Evolutionary conservation across 2,888 invertebrate genomes (phyloP), one percentile per base, ranked within the genome.

Genomic region (Julus scanicus): DNA sequence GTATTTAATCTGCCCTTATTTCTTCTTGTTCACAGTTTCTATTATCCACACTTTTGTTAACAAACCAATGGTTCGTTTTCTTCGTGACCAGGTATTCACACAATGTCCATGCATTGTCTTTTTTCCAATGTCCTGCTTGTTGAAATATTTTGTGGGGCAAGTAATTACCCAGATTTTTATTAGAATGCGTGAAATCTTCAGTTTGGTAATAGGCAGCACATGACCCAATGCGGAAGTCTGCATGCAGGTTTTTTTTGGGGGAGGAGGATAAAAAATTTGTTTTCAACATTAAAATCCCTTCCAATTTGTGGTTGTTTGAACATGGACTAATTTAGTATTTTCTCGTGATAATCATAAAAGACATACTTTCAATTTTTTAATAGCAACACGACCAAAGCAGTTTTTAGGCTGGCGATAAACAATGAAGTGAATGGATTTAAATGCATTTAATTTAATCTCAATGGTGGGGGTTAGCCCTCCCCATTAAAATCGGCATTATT

Each of bases 101-200:
- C 53, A 53, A 71, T 71, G 63, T 71, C 63, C 63, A 71, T 17
- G 63, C 63, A 71, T 71, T 71, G 63, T 71, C 63, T 71, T 71
- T 71, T 20, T 20, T 5, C 63, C 63, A 71, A 71, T 71, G 20
- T 20, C 63, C 29, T 20, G 63, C 9, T 8, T 71, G 20, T 17
- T 44, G 8, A 17, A 9, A 20, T 71, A 20, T 71, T 71, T 71
- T 71, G 20, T 20, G 63, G 20, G 20, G 20, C 20, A 20, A 17
- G 20, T 20, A 71, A 71, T 71, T 71, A 71, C 63, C 63, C 63
- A 71, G 20, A 20, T 71, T 71, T 71, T 71, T 53, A 20, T 71
- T 8, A 71, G n/a, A 71, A 71, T 71, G 63, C 63, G 5, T 20
- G 63, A 71, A 71, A n/a, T 71, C 63, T 71, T 71, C 63, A 71